Conservation (phyloP, 2,113 vertebrate species). For the Nibea albiflora region DNA sequence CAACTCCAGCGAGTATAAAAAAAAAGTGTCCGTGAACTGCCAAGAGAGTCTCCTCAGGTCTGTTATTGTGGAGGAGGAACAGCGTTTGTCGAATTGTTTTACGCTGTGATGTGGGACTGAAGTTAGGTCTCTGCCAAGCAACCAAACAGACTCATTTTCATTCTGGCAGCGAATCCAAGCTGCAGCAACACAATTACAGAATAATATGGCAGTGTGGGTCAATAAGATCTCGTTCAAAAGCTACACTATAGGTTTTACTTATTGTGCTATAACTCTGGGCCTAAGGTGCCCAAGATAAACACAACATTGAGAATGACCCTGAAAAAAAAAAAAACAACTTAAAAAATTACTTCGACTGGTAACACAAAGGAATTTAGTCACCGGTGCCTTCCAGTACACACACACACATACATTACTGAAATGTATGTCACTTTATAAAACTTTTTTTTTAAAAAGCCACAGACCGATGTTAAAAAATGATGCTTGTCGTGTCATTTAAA, state of each 20-base stretch:
- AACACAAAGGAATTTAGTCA: background rate
- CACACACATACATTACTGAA: background rate
- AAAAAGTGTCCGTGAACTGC: constrained; percentile 48
- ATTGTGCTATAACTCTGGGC: background rate
- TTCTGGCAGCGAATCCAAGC: constrained; percentile 31
- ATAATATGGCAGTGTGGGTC: constrained; percentile 27
- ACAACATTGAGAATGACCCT: background rate
- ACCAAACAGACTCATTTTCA: constrained; percentile 49
- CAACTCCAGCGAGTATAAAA: constrained; percentile 42
- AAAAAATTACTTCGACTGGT: background rate
- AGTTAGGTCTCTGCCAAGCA: constrained; percentile 43
- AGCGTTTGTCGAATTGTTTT: constrained; percentile 34
- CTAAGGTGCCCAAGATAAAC: background rate
- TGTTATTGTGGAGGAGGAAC: constrained; percentile 37
- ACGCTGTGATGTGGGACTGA: constrained; percentile 26
- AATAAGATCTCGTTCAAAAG: constrained; percentile 11
- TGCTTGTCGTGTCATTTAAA: background rate
- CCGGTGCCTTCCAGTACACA: background rate
- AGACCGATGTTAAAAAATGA: background rate
- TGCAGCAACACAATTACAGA: constrained; percentile 32
- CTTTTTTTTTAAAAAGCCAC: too few relatives aligned
- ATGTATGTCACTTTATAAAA: background rate
- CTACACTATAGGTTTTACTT: constrained; percentile 10
- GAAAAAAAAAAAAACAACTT: background rate
- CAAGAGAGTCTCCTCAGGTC: constrained; percentile 41